Conservation (phyloP, 1,140 invertebrate species). For the Drosophila pallidifrons region DNA sequence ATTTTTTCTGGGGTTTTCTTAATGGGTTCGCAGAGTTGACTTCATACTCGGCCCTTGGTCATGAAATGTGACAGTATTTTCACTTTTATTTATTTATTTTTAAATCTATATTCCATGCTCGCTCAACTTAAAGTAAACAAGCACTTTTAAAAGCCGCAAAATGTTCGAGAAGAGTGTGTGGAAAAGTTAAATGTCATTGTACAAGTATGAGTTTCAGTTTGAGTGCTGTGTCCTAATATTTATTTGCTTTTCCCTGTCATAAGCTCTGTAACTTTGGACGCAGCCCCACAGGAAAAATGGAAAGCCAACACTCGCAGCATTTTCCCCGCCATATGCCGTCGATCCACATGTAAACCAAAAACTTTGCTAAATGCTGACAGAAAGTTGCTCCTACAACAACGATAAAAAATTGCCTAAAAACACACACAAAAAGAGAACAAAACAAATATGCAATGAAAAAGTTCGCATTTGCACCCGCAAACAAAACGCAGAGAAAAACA, state of each 20-base stretch:
- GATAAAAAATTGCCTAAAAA: conserved; percentile 46
- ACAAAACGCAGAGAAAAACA: conserved; percentile 48
- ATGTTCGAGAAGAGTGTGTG: conserved; percentile 25
- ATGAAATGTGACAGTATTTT: conserved; percentile 45
- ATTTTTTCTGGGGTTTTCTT: conserved; percentile 47
- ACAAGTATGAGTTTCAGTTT: conserved; percentile 42
- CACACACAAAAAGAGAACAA: conserved; percentile 24
- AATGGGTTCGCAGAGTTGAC: conserved; percentile 46
- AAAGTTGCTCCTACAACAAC: conserved; percentile 57
- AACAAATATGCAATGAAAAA: conserved; percentile 53
- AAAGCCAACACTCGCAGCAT: conserved; percentile 27
- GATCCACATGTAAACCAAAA: conserved; percentile 44
- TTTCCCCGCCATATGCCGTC: conserved; percentile 42
- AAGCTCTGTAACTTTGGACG: conserved; percentile 23
- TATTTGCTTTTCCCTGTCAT: conserved; percentile 33
- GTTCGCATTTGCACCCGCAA: conserved; percentile 59
- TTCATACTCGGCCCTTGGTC: conserved; percentile 23
- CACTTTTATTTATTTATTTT: conserved; percentile 31
- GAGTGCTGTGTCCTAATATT: conserved; percentile 47
- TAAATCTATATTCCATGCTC: conserved; percentile 13
- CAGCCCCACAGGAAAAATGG: not conserved
- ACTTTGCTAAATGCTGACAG: conserved; percentile 67
- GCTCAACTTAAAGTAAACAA: conserved; percentile 51
- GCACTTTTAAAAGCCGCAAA: conserved; percentile 50
- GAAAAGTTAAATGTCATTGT: conserved; percentile 53